These are phyloP conservation scores for Myiopsitta monachus DNA, from an alignment of 2,113 vertebrate genomes.

Conservation along the genomic window DNA sequence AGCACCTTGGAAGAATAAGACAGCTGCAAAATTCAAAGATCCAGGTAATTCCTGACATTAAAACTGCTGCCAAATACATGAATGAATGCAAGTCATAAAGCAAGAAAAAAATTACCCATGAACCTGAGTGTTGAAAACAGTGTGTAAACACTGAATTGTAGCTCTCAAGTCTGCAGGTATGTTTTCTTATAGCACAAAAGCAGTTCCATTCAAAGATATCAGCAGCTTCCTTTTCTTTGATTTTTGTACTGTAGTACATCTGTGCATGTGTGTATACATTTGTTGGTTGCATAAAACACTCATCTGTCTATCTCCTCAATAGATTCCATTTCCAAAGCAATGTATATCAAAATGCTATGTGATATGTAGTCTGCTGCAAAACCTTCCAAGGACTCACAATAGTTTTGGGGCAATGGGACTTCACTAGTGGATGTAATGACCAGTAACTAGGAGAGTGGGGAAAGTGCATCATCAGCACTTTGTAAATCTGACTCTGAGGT, in stretches of 20 bases:
- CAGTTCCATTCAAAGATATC: background rate
- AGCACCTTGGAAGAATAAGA: background rate
- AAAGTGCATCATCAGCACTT: background rate
- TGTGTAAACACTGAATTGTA: background rate
- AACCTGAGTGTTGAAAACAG: background rate
- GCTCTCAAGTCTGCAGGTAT: background rate
- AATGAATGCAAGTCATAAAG: background rate
- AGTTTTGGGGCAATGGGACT: background rate
- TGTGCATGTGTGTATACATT: fast-evolving
- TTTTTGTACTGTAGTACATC: background rate
- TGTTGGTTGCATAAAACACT: background rate
- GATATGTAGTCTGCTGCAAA: background rate
- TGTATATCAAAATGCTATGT: background rate
- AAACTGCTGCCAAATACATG: background rate
- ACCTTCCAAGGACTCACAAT: fast-evolving
- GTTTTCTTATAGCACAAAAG: background rate
- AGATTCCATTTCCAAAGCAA: background rate
- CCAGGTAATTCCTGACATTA: background rate
- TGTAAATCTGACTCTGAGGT: background rate
- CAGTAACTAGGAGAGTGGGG: background rate
- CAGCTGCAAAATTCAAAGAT: background rate
- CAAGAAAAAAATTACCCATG: background rate
- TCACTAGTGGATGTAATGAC: background rate
- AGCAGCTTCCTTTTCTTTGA: background rate
- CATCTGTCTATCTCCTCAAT: background rate